phyloP scores from a whole-genome alignment of 2,888 invertebrate species.

The Agrotis puta region DNA sequence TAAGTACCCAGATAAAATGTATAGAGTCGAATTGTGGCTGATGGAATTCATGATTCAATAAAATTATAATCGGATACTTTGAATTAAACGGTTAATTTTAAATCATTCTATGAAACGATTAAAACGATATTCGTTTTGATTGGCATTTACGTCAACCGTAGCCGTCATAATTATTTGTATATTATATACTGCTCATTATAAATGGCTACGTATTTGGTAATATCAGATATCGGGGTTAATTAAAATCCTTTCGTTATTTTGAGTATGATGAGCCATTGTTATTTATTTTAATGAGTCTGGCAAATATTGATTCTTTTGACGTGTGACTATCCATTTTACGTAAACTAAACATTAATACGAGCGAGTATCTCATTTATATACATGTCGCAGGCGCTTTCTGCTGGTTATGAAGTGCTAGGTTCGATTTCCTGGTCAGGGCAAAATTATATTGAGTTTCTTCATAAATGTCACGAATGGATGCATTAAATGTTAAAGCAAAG shows the following conservation, averaged over 20 bases:
- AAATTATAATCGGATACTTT: neutral
- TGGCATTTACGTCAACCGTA: neutral
- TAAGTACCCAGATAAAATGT: neutral
- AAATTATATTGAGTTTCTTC: no score
- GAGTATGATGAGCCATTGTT: neutral
- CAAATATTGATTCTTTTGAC: neutral
- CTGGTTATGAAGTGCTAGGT: no score
- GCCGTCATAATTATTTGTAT: constrained; percentile 4
- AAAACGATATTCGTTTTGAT: neutral
- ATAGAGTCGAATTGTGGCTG: neutral
- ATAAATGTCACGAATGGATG: no score
- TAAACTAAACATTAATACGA: no score
- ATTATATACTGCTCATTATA: neutral
- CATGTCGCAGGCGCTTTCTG: no score
- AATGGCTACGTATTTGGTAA: neutral
- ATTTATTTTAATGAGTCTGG: constrained; percentile 11
- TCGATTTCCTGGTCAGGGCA: no score
- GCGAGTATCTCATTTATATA: no score
- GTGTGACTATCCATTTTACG: neutral
- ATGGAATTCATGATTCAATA: neutral
- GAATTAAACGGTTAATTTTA: neutral
- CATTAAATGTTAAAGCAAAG: no score
- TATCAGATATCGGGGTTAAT: constrained; percentile 15
- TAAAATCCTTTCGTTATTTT: constrained; percentile 17
- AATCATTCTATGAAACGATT: neutral